Conservation (phyloP, 1,140 invertebrate genomes). For the Plutomurus gul region DNA sequence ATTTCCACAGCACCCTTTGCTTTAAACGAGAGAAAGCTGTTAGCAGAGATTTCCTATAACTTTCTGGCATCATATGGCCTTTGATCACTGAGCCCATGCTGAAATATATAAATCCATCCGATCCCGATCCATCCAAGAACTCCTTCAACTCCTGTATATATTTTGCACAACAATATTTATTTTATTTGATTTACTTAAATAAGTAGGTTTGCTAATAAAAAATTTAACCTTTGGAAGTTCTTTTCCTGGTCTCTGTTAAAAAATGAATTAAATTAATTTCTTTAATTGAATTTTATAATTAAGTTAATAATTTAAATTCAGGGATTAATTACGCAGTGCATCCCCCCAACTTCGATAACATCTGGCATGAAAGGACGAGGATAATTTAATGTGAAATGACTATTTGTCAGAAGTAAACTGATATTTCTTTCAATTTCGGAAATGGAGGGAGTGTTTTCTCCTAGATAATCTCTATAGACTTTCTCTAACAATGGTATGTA, state of each 20-base stretch:
- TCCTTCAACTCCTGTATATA: slow-evolving; percentile 49
- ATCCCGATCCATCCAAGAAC: slow-evolving; percentile 51
- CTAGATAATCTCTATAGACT: slow-evolving; percentile 47
- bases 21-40: slow-evolving; percentile 57
- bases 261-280: too few species aligned
- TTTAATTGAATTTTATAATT: slow-evolving; percentile 37
- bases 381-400: slow-evolving; percentile 62
- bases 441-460: slow-evolving; percentile 58
- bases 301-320: too few species aligned
- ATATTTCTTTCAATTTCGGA: slow-evolving; percentile 59
- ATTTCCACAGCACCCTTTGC: slow-evolving; percentile 73
- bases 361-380: slow-evolving; percentile 60
- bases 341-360: slow-evolving; percentile 65
- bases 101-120: slow-evolving; percentile 71
- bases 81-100: slow-evolving; percentile 65
- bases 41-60: slow-evolving; percentile 20
- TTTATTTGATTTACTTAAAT: neutral
- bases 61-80: slow-evolving; percentile 36
- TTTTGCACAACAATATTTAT: neutral
- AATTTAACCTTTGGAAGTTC: neutral
- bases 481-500: slow-evolving; percentile 40
- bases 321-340: too few species aligned
- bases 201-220: neutral
- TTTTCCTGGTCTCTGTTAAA: slow-evolving; percentile 39
- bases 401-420: slow-evolving; percentile 64